Conservation (phyloP, 1,140 invertebrate species). For the Probaryconus sp. region DNA sequence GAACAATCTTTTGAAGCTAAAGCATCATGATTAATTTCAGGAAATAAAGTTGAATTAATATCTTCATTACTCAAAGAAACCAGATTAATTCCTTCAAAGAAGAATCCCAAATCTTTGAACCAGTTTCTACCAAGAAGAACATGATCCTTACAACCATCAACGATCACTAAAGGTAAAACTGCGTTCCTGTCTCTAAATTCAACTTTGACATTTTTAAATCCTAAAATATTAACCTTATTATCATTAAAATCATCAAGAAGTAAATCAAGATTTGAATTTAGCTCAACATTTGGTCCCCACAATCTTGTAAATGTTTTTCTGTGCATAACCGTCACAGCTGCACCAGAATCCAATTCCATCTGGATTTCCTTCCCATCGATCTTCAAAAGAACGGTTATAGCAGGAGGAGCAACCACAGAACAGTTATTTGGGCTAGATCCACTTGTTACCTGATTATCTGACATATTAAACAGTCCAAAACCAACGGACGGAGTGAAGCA, state of each 20-base stretch:
- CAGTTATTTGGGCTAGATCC: too few relatives aligned
- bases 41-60: too few relatives aligned
- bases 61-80: too few relatives aligned
- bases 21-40: neutral
- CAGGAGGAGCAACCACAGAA: neutral
- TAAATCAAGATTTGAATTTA: neutral
- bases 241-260: neutral
- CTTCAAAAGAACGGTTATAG: slow-evolving; percentile 2
- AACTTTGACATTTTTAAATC: neutral
- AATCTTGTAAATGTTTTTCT: neutral
- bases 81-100: neutral
- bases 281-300: neutral
- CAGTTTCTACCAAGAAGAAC: slow-evolving; percentile 8
- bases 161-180: neutral
- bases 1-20: neutral
- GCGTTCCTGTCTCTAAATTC: neutral
- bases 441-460: too few relatives aligned
- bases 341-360: slow-evolving; percentile 14
- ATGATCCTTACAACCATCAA: slow-evolving; percentile 9
- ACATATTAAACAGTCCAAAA: too few relatives aligned
- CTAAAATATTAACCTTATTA: slow-evolving; percentile 1
- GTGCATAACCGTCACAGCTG: slow-evolving; percentile 9
- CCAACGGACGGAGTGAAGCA: too few relatives aligned
- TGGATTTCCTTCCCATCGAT: neutral
- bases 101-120: slow-evolving; percentile 2